phyloP scores from a whole-genome alignment of 2,113 vertebrate species.

The Pseudois nayaur region DNA sequence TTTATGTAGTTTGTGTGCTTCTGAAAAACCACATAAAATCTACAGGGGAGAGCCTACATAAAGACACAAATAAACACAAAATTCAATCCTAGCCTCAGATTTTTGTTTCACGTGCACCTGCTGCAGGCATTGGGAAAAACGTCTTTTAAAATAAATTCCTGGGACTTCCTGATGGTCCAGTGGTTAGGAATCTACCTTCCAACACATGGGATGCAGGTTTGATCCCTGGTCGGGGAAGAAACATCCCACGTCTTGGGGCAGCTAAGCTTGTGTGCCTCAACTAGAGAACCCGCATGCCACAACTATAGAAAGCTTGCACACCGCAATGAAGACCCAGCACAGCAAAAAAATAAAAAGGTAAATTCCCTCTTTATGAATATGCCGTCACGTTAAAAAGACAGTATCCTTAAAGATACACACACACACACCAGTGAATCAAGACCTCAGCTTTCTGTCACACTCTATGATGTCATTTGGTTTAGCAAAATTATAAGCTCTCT shows the following conservation, averaged over 20 bases:
- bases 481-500: neutral
- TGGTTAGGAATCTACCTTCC: neutral
- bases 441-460: neutral
- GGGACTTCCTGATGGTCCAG: neutral
- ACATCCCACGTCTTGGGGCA: neutral
- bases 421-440: fast-evolving
- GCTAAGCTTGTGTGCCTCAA: neutral
- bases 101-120: neutral
- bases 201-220: neutral
- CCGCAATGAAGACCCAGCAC: neutral
- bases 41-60: neutral
- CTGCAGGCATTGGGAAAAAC: neutral
- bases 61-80: fast-evolving
- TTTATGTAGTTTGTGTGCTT: too few relatives aligned
- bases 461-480: too few relatives aligned
- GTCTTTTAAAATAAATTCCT: neutral
- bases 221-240: neutral
- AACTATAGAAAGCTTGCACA: neutral
- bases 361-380: neutral
- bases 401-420: too few relatives aligned
- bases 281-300: neutral
- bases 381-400: neutral
- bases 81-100: too few relatives aligned
- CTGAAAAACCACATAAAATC: neutral
- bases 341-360: neutral